These are phyloP conservation scores for Philaethria dido DNA, from an alignment of 2,888 invertebrate species.

Conservation along the genomic window DNA sequence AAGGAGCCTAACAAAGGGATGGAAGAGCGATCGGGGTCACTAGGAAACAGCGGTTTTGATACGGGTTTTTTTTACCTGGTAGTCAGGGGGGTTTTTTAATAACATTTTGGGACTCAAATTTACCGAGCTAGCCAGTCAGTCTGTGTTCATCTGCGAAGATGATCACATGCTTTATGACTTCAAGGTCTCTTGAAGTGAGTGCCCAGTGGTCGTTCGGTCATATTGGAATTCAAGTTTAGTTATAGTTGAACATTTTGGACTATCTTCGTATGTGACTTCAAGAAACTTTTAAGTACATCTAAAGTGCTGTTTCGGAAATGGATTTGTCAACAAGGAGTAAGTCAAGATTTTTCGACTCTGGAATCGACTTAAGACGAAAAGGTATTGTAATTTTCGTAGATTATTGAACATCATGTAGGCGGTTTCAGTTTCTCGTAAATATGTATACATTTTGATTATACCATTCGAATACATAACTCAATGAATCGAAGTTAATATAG, in stretches of 20 bases:
- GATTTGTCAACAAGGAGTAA: slow-evolving; percentile 81
- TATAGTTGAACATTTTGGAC: slow-evolving; percentile 48
- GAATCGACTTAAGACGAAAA: slow-evolving; percentile 81
- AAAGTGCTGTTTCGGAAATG: slow-evolving; percentile 63
- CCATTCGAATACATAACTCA: slow-evolving; percentile 36
- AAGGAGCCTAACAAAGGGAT: slow-evolving; percentile 79
- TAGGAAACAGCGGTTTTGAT: slow-evolving; percentile 84
- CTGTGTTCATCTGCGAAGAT: slow-evolving; percentile 83
- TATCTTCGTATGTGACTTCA: slow-evolving; percentile 39
- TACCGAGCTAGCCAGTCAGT: slow-evolving; percentile 79
- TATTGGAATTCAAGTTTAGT: slow-evolving; percentile 38
- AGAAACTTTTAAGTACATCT: slow-evolving; percentile 41
- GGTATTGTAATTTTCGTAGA: slow-evolving; percentile 59
- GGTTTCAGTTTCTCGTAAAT: slow-evolving; percentile 12
- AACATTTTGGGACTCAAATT: slow-evolving; percentile 66
- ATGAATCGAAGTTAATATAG: slow-evolving; percentile 53
- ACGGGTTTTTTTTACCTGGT: slow-evolving; percentile 81
- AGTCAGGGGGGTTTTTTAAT: slow-evolving; percentile 76
- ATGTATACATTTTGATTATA: slow-evolving; percentile 27
- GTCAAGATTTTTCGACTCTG: slow-evolving; percentile 84
- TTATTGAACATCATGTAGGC: slow-evolving; percentile 12
- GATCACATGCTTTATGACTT: slow-evolving; percentile 79
- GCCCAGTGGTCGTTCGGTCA: slow-evolving; percentile 64
- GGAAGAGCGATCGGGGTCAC: slow-evolving; percentile 83
- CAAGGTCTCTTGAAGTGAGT: slow-evolving; percentile 56